phyloP scores from a whole-genome alignment of 1,140 invertebrate genomes.

The Camponotus vicinus region DNA sequence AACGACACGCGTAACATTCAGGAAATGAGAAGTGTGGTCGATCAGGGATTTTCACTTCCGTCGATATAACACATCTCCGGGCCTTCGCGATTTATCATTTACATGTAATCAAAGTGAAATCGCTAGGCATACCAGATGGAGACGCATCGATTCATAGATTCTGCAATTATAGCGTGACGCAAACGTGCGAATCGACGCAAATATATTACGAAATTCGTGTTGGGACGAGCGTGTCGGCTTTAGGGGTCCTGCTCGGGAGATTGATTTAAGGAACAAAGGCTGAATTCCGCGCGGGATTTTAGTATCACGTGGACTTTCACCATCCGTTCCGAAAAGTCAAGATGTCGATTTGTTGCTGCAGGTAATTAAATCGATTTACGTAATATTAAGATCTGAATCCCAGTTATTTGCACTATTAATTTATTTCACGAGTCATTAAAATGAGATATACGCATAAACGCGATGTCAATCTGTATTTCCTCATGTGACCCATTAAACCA shows the following conservation, averaged over 20 bases:
- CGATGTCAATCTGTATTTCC: slow-evolving; percentile 20
- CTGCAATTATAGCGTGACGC: background rate
- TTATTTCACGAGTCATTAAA: slow-evolving; percentile 14
- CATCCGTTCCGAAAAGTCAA: slow-evolving; percentile 18
- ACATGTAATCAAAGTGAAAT: slow-evolving; percentile 47
- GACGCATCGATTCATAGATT: slow-evolving; percentile 21
- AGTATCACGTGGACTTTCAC: slow-evolving; percentile 31
- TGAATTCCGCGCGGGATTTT: background rate
- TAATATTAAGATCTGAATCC: background rate
- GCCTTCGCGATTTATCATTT: slow-evolving; percentile 32
- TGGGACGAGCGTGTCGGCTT: slow-evolving; percentile 5
- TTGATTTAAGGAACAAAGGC: slow-evolving; percentile 23
- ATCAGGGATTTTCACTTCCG: slow-evolving; percentile 41
- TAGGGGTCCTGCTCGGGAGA: background rate
- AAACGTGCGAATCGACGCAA: background rate
- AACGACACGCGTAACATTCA: slow-evolving; percentile 2
- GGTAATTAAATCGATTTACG: slow-evolving; percentile 38
- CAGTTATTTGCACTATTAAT: background rate
- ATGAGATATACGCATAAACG: too few species aligned
- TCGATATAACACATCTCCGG: background rate
- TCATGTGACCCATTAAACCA: background rate
- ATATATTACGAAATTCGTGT: slow-evolving; percentile 21
- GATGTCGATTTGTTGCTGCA: slow-evolving; percentile 15
- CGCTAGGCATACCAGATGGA: background rate
- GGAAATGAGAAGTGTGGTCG: background rate